Percentiles rank a stretch among this genome's conserved stretches.
These are phyloP conservation scores for Macaria notata DNA, from an alignment of 2,888 invertebrate genomes.

Conservation along the genomic window DNA sequence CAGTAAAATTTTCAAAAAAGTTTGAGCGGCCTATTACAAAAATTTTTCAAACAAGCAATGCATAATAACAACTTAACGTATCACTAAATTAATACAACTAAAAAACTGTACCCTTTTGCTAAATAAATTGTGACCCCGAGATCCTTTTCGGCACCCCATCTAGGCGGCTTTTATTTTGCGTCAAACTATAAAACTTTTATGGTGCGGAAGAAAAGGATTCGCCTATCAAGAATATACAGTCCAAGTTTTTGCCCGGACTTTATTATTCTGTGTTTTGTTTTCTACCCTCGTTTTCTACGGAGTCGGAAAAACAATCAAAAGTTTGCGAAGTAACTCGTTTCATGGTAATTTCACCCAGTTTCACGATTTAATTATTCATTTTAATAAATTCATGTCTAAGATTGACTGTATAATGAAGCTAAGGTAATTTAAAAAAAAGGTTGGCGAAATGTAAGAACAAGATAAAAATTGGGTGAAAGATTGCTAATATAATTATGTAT, in stretches of 20 bases:
- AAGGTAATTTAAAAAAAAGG: too few relatives aligned
- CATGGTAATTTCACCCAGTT: constrained; percentile 28
- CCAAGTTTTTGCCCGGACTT: constrained; percentile 66
- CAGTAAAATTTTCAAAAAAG: too few relatives aligned
- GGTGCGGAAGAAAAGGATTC: constrained; percentile 73
- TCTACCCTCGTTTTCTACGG: constrained; percentile 26
- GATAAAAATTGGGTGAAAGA: too few relatives aligned
- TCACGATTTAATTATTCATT: constrained; percentile 19
- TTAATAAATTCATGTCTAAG: constrained; percentile 23
- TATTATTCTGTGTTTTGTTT: constrained; percentile 37
- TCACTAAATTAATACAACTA: too few relatives aligned
- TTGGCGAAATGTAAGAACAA: too few relatives aligned
- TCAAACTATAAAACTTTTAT: constrained; percentile 74
- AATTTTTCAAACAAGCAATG: too few relatives aligned
- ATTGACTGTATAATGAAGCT: constrained; percentile 15
- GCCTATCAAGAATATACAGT: constrained; percentile 66
- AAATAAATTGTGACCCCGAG: too few relatives aligned
- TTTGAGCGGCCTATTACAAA: too few relatives aligned
- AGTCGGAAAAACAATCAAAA: constrained; percentile 37
- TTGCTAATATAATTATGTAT: too few relatives aligned
- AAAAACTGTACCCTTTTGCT: too few relatives aligned
- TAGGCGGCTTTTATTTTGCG: constrained; percentile 28
- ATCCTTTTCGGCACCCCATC: too few relatives aligned
- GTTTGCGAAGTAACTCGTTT: constrained; percentile 31
- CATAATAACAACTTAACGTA: too few relatives aligned